These are phyloP conservation scores for Pseudonaja textilis DNA, from an alignment of 2,113 vertebrate species.

Conservation along the genomic window DNA sequence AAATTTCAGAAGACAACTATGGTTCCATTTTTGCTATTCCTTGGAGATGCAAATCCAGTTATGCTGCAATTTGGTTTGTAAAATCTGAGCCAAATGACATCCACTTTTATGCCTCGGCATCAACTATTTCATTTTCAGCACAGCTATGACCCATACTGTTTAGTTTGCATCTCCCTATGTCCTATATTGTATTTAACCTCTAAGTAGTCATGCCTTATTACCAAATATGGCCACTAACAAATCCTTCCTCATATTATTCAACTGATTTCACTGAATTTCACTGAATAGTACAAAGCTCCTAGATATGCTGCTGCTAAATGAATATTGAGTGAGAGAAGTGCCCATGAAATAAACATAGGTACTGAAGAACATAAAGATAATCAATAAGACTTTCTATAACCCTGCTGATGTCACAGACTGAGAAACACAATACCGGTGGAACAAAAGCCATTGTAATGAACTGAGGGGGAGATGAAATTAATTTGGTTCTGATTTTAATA, in stretches of 20 bases:
- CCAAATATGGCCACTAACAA: background rate
- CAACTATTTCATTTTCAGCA: slow-evolving; percentile 17
- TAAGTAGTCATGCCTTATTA: slow-evolving; percentile 30
- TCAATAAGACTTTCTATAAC: background rate
- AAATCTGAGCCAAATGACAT: background rate
- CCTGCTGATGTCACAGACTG: background rate
- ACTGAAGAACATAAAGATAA: background rate
- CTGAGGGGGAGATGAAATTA: background rate
- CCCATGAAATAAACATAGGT: background rate
- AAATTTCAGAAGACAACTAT: background rate
- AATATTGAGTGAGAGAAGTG: background rate
- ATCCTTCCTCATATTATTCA: slow-evolving; percentile 35
- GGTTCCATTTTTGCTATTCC: slow-evolving; percentile 8
- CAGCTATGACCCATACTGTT: slow-evolving; percentile 7
- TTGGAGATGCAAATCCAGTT: slow-evolving; percentile 4
- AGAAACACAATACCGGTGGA: background rate
- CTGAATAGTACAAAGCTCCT: slow-evolving; percentile 14
- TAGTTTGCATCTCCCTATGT: background rate
- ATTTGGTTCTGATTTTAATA: background rate
- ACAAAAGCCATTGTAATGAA: background rate
- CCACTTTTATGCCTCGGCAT: background rate
- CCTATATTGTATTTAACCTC: slow-evolving; percentile 28
- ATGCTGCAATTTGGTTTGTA: slow-evolving; percentile 10
- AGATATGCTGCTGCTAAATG: background rate
- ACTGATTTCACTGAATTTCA: slow-evolving; percentile 1